A percentile compares a stretch with the other conserved stretches of the same genome.
Conservation (phyloP, 2,797 vertebrate genomes). For the Scleropages formosus region DNA sequence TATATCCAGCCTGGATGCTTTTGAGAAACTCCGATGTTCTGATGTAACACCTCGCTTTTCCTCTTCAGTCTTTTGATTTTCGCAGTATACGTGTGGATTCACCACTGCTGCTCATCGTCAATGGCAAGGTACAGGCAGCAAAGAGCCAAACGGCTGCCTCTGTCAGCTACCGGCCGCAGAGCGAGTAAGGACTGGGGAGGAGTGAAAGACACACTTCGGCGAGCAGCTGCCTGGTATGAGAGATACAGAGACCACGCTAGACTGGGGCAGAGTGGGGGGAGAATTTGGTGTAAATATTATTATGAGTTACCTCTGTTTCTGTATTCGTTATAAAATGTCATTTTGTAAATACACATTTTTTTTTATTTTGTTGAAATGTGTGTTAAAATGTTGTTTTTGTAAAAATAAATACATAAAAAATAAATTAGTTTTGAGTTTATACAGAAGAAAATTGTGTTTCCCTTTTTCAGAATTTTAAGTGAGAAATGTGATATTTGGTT, state of each 20-base stretch:
- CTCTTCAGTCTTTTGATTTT: conserved; percentile 75
- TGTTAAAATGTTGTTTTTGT: neutral
- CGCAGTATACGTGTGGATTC: conserved; percentile 85
- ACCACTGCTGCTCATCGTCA: conserved; percentile 82
- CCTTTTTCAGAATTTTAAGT: neutral
- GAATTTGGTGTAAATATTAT: conserved; percentile 27
- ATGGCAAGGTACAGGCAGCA: conserved; percentile 78
- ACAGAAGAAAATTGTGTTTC: neutral
- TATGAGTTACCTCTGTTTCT: conserved; percentile 16
- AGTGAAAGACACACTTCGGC: too few species aligned
- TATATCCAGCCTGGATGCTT: too few species aligned
- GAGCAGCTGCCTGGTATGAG: neutral
- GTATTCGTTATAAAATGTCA: conserved; percentile 5
- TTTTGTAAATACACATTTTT: conserved; percentile 22
- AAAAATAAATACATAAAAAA: too few species aligned
- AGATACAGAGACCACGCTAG: conserved; percentile 13
- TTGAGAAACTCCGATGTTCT: neutral
- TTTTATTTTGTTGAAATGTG: conserved; percentile 2
- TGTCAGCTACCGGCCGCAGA: conserved; percentile 78
- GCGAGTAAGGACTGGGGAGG: conserved; percentile 61
- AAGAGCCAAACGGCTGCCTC: conserved; percentile 79
- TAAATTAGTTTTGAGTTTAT: neutral
- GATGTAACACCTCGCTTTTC: conserved; percentile 27
- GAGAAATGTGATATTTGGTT: neutral
- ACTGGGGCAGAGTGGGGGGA: neutral